Conservation (phyloP, 2,113 vertebrate species). For the Shinisaurus crocodilurus region DNA sequence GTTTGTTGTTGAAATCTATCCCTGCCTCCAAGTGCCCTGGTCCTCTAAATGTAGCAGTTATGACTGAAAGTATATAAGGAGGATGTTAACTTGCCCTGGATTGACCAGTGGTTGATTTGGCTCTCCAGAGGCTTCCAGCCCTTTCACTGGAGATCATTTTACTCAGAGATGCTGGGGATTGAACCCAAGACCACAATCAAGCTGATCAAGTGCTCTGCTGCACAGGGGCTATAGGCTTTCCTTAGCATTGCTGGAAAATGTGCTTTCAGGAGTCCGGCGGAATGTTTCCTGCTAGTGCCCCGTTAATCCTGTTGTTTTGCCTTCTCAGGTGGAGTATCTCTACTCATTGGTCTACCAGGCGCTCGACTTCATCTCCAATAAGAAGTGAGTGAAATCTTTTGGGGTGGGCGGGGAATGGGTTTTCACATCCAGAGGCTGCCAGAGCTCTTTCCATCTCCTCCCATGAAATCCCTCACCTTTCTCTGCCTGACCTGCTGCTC, state of each 20-base stretch:
- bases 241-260: background rate
- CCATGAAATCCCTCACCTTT: background rate
- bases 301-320: background rate
- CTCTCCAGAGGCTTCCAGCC: background rate
- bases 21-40: background rate
- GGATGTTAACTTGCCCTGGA: background rate
- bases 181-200: background rate
- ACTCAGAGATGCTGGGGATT: background rate
- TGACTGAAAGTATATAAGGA: background rate
- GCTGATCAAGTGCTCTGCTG: too few species aligned
- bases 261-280: background rate
- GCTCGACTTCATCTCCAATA: slow-evolving; percentile 89
- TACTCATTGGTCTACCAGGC: slow-evolving; percentile 91
- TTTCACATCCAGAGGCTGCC: background rate
- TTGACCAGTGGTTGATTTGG: background rate
- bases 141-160: background rate
- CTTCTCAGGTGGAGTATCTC: slow-evolving; percentile 90
- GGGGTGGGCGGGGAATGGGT: background rate
- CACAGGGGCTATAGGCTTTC: too few species aligned
- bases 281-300: background rate
- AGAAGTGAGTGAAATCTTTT: slow-evolving; percentile 78
- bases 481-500: background rate
- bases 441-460: accelerated
- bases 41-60: background rate
- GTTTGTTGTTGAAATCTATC: background rate